These are phyloP conservation scores for Ceratina calcarata DNA, from an alignment of 1,140 invertebrate species.

Conservation along the genomic window DNA sequence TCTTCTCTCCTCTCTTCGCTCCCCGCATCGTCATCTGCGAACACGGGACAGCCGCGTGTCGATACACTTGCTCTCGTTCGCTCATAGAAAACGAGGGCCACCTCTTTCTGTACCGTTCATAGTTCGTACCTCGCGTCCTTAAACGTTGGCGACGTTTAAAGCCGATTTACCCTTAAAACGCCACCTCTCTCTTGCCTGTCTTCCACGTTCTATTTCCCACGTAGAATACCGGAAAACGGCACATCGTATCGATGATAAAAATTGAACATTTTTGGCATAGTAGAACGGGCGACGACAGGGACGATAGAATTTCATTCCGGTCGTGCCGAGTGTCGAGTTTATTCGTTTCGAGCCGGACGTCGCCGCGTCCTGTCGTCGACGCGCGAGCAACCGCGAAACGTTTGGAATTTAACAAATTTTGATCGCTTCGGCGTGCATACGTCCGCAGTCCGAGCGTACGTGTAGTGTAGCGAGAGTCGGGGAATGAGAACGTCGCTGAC, in stretches of 20 bases:
- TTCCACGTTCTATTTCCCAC: background rate
- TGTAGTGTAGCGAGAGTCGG: background rate
- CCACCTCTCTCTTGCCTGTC: too few species aligned
- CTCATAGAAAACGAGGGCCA: background rate
- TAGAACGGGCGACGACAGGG: background rate
- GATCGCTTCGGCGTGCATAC: too few species aligned
- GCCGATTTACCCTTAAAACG: background rate
- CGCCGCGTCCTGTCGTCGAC: too few species aligned
- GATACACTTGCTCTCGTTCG: conserved; percentile 4
- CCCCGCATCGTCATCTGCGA: background rate
- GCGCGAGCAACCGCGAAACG: background rate
- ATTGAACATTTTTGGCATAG: conserved; percentile 6
- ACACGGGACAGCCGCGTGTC: conserved; percentile 17
- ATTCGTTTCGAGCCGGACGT: background rate
- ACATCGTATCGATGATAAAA: background rate
- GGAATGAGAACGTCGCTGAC: too few species aligned
- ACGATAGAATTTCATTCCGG: conserved; percentile 1
- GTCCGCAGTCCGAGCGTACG: too few species aligned
- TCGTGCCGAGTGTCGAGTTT: background rate
- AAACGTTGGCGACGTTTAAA: conserved; percentile 8
- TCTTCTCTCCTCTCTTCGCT: background rate
- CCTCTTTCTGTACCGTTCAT: background rate
- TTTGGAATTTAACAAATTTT: conserved; percentile 3
- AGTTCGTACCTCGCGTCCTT: background rate
- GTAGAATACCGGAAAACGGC: background rate